Conservation (phyloP, 2,113 vertebrate genomes). For the Sapayoa aenigma region DNA sequence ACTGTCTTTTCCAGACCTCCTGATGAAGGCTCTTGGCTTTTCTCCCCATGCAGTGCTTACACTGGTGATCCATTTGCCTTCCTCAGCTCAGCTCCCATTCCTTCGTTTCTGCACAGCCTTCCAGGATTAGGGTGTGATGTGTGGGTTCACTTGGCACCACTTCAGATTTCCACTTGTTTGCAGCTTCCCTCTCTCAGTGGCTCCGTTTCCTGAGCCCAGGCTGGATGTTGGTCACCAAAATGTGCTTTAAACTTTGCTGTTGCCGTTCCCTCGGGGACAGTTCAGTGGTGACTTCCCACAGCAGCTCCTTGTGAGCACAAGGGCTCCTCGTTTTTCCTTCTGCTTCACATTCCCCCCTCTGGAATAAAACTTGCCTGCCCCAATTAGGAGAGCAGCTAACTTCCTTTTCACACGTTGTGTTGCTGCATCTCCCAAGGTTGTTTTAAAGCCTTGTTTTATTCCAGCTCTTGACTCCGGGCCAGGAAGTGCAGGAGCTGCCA, state of each 20-base stretch:
- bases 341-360: neutral
- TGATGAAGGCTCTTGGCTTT: neutral
- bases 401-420: neutral
- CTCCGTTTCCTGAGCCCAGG: neutral
- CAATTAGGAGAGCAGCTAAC: neutral
- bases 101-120: neutral
- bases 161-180: neutral
- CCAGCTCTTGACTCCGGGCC: accelerated
- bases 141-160: neutral
- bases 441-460: neutral
- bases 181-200: neutral
- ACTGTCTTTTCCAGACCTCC: neutral
- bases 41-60: neutral
- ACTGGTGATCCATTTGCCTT: neutral
- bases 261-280: neutral
- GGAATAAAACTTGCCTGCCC: neutral
- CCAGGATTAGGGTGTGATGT: neutral
- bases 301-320: neutral
- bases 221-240: neutral
- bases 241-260: neutral
- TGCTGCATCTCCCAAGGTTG: neutral
- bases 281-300: neutral
- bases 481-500: neutral
- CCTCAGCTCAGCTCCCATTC: neutral
- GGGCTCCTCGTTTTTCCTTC: neutral